Base-by-base conservation (phyloP, 2,797 vertebrate genomes). In the Synaphobranchus kaupii region DNA sequence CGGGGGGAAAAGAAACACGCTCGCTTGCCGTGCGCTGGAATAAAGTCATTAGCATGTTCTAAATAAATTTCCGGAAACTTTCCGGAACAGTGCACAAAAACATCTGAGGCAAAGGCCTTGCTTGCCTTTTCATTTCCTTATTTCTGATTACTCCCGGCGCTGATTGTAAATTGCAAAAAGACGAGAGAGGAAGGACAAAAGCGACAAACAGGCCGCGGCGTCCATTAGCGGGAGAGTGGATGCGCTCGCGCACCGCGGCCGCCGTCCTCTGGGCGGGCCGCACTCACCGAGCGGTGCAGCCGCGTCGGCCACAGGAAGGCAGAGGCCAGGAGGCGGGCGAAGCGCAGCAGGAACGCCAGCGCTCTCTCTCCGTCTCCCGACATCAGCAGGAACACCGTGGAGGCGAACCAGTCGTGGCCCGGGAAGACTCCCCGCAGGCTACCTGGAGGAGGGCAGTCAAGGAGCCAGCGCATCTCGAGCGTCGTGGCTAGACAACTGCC, bases 401-500 rank as follows among this genome's bases (percentile, higher is more conserved):
- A 97, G 0, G 93, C 94, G 94, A 99, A 96, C 98, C 98, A 99
- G 93, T 99, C 98, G 6, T 98, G 95, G 89, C 97, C 97, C n/a
- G 95, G 86, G 83, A 93, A 97, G 83, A 2, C 89, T 0, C 94
- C 95, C 90, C 92, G 96, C 89, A 96, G 94, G 92, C 94, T 94
- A 90, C 92, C 97, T 99, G 94, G 0, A 44, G 76, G 3, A 6
- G 44, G 54, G 85, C 31, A 13, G 56, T 84, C 20, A 84, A 84
- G 84, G 84, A 84, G 34, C 34, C 63, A 5, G 50, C 5, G 50
- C 50, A 4, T 52, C 6, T 52, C 50, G 22, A 44, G 58, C 34
- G 39, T 31, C 28, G 28, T 12, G n/a, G 63, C 10, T n/a, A 9
- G 47, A 25, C 1, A 22, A 3, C 47, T 52, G 50, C 56, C 15